Conservation (phyloP, 2,797 vertebrate genomes). For the Ispidina lecontei region DNA sequence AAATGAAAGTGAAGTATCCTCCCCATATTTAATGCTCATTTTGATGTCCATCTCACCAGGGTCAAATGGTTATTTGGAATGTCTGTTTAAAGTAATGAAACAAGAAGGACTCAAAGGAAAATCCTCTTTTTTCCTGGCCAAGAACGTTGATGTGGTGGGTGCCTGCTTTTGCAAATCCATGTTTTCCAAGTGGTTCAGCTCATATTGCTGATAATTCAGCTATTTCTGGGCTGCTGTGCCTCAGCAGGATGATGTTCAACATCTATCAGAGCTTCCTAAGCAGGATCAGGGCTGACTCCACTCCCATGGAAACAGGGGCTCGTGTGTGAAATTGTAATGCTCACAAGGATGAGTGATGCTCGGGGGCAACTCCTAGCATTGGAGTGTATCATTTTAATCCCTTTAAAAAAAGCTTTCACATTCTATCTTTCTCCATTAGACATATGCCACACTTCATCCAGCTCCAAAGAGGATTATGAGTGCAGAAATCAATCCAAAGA, state of each 20-base stretch:
- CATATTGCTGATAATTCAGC: not conserved
- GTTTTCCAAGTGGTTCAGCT: not conserved
- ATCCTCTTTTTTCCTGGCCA: not conserved
- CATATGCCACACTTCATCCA: slow-evolving; percentile 18
- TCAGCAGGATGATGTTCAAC: not conserved
- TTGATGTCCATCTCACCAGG: not conserved
- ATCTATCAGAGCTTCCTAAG: not conserved
- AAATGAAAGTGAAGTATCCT: not conserved
- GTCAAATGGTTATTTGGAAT: not conserved
- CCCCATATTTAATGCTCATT: not conserved
- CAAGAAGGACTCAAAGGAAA: not conserved
- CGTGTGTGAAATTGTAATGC: slow-evolving; percentile 18
- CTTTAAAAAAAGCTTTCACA: slow-evolving; percentile 59
- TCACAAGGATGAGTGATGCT: slow-evolving; percentile 7
- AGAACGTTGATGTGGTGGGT: not conserved
- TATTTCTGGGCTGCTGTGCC: not conserved
- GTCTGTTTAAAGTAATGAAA: not conserved
- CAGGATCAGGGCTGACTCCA: not conserved
- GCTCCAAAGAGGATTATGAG: slow-evolving; percentile 49
- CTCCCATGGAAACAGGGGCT: not conserved
- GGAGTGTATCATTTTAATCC: slow-evolving; percentile 41
- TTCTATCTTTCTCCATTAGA: slow-evolving; percentile 35
- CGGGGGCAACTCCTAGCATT: slow-evolving; percentile 15
- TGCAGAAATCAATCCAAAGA: slow-evolving; percentile 13
- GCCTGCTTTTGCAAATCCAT: not conserved